Evolutionary conservation across 2,113 vertebrate genomes (phyloP), one percentile per base, ranked within the genome.

Genomic region (Pseudorhombus dupliciocellatus): DNA sequence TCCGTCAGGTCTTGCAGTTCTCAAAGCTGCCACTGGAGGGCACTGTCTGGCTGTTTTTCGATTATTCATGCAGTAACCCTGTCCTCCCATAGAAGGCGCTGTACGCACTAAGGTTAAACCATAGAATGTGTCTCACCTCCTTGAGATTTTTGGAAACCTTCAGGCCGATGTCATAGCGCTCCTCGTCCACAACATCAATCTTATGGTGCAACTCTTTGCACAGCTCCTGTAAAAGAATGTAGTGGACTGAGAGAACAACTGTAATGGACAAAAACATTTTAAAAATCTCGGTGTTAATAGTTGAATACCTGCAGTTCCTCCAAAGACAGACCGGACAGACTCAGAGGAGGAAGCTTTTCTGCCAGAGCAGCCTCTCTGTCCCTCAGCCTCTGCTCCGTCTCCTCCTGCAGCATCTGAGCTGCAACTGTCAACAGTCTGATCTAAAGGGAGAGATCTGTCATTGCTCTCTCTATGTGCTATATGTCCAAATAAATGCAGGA

Each of bases 171-270:
- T 92, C 87, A 40, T 92, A 92, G 12, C 85, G 76, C 25, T 91
- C 90, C 72, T 92, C 91, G 67, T 92, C 91, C 9, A 87, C 82
- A 25, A 79, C 67, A 51, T 91, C 89, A 24, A 90, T 88, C 81
- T 86, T 90, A 25, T 80, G 87, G 66, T 91, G 82, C 66, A 92
- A 51, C 30, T 89, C 87, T 81, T 55, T 81, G 83, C 86, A 91
- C 14, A 92, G 57, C 56, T 89, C 79, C 89, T 93, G 69, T 48
- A 54, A 22, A 54, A 54, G 14, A 48, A 11, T 52, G 40, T 15
- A 25, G n/a, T 12, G 1, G 14, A 34, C 10, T 31, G 18, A 34
- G 22, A 4, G 26, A 30, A 21, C 20, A 20, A 30, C 11, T 40
- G 0, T 25, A 28, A 28, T 14, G 11, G 4, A 31, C 18, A 57